phyloP scores from a whole-genome alignment of 2,888 invertebrate species.

The Cheilosia scutellata region DNA sequence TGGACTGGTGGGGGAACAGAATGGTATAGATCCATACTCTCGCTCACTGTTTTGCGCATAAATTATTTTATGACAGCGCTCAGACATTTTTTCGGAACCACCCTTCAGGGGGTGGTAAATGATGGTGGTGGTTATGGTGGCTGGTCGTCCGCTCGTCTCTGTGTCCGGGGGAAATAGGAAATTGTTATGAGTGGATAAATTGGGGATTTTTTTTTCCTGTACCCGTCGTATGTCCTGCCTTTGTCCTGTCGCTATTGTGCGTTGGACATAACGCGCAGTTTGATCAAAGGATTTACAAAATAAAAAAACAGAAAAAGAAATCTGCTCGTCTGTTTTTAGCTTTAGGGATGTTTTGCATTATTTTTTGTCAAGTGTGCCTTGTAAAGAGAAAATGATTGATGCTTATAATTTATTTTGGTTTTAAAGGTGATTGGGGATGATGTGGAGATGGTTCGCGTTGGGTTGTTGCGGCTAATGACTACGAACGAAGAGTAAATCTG shows the following conservation, averaged over 20 bases:
- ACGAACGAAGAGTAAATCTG: constrained; percentile 45
- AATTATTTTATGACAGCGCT: constrained; percentile 75
- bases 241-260: constrained; percentile 70
- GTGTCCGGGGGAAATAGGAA: constrained; percentile 73
- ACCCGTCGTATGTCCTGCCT: constrained; percentile 53
- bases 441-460: not conserved
- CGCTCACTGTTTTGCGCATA: constrained; percentile 69
- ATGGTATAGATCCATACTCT: constrained; percentile 66
- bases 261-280: constrained; percentile 71
- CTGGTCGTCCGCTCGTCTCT: constrained; percentile 52
- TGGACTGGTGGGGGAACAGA: constrained; percentile 14
- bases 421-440: constrained; percentile 68
- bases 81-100: constrained; percentile 71
- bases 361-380: constrained; percentile 49
- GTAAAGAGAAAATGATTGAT: constrained; percentile 75
- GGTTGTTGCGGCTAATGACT: constrained; percentile 66
- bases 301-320: constrained; percentile 21
- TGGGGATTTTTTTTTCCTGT: constrained; percentile 54
- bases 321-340: constrained; percentile 58
- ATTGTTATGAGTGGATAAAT: constrained; percentile 75
- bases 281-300: constrained; percentile 73
- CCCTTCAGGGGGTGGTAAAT: constrained; percentile 20
- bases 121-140: constrained; percentile 9
- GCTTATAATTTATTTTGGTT: constrained; percentile 75
- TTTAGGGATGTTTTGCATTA: constrained; percentile 62